Evolutionary conservation across 2,797 vertebrate genomes (phyloP).

Genomic region (Mionectes olivaceus): DNA sequence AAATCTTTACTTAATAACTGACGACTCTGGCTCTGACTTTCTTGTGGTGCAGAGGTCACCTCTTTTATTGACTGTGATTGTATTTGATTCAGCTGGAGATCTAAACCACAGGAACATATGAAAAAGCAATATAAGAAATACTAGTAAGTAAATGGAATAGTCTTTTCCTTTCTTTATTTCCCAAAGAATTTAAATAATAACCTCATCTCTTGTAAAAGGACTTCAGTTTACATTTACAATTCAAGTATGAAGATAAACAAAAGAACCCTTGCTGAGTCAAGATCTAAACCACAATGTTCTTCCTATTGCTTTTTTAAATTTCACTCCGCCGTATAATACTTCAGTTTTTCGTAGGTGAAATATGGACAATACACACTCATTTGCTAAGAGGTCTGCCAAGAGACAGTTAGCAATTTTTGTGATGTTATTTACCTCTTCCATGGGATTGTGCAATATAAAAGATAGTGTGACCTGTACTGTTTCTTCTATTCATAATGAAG

Average conservation of each 20-base stretch:
- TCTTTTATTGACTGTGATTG: not conserved
- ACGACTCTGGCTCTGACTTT: not conserved
- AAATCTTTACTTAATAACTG: not conserved
- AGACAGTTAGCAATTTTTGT: not conserved
- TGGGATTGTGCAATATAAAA: not conserved
- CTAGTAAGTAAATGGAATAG: not conserved
- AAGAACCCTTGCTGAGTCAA: not conserved
- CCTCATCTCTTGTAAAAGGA: not conserved
- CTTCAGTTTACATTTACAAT: not conserved
- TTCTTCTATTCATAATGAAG: not conserved
- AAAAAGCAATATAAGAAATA: not conserved
- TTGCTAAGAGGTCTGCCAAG: not conserved
- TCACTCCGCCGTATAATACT: not conserved
- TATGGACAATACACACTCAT: not conserved
- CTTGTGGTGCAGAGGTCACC: not conserved
- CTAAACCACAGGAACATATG: not conserved
- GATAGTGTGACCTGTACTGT: not conserved
- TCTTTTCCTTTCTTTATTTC: not conserved
- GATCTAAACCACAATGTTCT: not conserved
- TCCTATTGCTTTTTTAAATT: not conserved
- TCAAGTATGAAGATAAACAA: not conserved
- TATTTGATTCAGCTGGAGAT: not conserved
- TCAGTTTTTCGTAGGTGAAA: not conserved
- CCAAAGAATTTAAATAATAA: not conserved
- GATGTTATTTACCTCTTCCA: not conserved